These are phyloP conservation scores for Neosilurus hyrtlii DNA, from an alignment of 2,797 vertebrate species.

Conservation along the genomic window DNA sequence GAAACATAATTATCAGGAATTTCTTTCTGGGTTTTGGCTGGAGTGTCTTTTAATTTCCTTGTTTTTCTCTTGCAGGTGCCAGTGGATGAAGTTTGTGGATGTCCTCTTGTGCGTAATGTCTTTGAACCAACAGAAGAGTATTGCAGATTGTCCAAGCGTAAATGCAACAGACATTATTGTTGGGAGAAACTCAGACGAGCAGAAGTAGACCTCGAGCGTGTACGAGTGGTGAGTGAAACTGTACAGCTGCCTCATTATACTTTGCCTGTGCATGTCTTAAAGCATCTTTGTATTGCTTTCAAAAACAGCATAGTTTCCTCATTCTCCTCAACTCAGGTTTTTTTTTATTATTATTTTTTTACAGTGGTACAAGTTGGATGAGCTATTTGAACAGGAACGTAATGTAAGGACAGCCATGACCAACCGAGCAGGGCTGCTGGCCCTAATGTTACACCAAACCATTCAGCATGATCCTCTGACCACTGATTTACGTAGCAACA, in stretches of 20 bases:
- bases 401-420: slow-evolving; percentile 95
- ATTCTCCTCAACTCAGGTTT: neutral
- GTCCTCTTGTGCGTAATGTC: slow-evolving; percentile 89
- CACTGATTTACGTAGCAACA: slow-evolving; percentile 85
- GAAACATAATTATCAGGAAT: neutral
- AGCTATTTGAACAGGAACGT: slow-evolving; percentile 93
- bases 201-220: slow-evolving; percentile 91
- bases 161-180: slow-evolving; percentile 94
- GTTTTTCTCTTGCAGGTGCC: slow-evolving; percentile 70
- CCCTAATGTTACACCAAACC: slow-evolving; percentile 93
- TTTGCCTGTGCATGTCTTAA: neutral
- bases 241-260: neutral
- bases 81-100: slow-evolving; percentile 91
- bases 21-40: neutral
- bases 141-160: slow-evolving; percentile 88
- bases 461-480: slow-evolving; percentile 92
- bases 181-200: slow-evolving; percentile 94
- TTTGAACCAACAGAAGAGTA: slow-evolving; percentile 91
- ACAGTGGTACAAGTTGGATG: slow-evolving; percentile 96
- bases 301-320: too few relatives aligned
- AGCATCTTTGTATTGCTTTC: neutral
- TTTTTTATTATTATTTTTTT: neutral
- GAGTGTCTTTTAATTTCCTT: neutral
- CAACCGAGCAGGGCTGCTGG: slow-evolving; percentile 90
- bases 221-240: slow-evolving; percentile 82